Conservation (phyloP, 2,797 vertebrate species). For the Craterocephalus amniculus region DNA sequence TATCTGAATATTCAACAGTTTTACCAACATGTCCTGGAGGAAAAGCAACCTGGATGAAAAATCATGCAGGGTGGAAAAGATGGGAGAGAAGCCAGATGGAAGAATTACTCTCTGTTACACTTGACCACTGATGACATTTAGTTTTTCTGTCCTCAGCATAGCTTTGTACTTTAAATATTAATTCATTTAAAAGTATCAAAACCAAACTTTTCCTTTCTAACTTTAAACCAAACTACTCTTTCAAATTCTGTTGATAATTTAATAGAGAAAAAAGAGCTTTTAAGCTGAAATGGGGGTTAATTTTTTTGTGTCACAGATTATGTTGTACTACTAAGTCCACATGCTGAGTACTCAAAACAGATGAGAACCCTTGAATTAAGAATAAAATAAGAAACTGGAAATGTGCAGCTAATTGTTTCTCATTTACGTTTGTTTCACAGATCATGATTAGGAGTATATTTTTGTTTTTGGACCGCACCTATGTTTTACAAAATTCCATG, state of each 20-base stretch:
- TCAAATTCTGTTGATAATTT: no score
- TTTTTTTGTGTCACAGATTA: not conserved
- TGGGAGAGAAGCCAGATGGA: not conserved
- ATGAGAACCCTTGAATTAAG: not conserved
- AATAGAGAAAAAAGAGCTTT: no score
- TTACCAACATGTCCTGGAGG: not conserved
- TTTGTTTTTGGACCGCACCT: conserved; percentile 99
- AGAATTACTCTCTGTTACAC: not conserved
- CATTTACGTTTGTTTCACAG: conserved; percentile 61
- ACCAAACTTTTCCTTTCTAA: not conserved
- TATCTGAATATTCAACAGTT: no score
- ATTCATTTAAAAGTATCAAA: not conserved
- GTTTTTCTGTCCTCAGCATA: not conserved
- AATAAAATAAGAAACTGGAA: not conserved
- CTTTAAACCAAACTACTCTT: no score
- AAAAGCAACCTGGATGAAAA: not conserved
- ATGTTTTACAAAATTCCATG: conserved; percentile 99
- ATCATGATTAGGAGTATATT: conserved; percentile 99
- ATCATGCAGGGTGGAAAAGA: not conserved
- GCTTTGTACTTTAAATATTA: not conserved
- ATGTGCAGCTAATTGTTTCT: not conserved
- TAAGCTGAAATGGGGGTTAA: no score
- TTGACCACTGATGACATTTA: not conserved
- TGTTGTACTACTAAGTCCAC: not conserved
- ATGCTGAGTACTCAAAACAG: not conserved